These are phyloP conservation scores for Drosophila ezoana DNA, from an alignment of 2,888 invertebrate species.

Conservation along the genomic window DNA sequence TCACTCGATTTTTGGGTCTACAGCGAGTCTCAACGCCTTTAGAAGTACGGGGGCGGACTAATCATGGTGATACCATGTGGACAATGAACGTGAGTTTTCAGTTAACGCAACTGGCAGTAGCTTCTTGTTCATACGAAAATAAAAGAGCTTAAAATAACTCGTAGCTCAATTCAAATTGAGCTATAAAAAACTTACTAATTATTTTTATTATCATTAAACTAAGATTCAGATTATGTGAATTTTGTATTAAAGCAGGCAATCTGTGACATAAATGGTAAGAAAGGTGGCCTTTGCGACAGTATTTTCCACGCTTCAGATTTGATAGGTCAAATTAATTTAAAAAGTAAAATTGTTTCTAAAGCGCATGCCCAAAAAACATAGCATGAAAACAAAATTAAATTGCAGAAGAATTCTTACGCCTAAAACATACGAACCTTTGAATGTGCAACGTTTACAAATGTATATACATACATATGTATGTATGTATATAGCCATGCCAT, in stretches of 20 bases:
- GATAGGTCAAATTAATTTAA: neutral
- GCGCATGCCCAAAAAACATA: neutral
- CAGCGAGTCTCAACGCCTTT: slow-evolving; percentile 17
- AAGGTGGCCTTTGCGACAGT: too few species aligned
- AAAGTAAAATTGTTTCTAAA: neutral
- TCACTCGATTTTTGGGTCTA: slow-evolving; percentile 34
- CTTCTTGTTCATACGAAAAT: neutral
- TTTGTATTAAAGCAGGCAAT: too few species aligned
- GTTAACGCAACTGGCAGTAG: slow-evolving; percentile 25
- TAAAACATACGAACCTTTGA: neutral
- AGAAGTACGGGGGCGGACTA: slow-evolving; percentile 29
- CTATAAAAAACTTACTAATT: neutral
- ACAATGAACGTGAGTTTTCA: slow-evolving; percentile 42
- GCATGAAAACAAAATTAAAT: neutral
- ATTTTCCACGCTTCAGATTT: too few species aligned
- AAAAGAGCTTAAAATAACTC: neutral
- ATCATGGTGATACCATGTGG: slow-evolving; percentile 41
- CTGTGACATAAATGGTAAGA: too few species aligned
- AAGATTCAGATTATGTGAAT: neutral
- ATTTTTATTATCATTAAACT: neutral
- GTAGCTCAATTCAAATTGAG: neutral
- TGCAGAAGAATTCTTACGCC: slow-evolving; percentile 2
- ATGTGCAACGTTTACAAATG: neutral
- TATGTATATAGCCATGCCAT: neutral
- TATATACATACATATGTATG: neutral